Base-by-base conservation (phyloP, 2,888 invertebrate genomes). In the Cheilosia impressa region DNA sequence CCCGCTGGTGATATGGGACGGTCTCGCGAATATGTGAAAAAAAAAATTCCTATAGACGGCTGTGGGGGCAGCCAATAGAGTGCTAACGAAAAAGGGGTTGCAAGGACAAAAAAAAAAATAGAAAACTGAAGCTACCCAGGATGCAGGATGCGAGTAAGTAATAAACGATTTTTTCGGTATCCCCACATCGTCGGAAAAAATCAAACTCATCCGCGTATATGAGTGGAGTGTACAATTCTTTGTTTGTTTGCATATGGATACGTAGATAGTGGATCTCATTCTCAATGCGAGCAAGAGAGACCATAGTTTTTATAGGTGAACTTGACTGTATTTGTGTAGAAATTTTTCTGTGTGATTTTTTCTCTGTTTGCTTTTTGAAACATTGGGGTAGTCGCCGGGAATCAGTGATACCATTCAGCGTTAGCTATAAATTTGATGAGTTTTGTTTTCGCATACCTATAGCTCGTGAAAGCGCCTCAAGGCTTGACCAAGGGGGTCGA, bases 91-190 rank as follows among this genome's bases (percentile, higher is more conserved):
- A 77, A 77, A 47, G 24, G 85, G 85, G 57, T 81, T 55, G 66
- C 57, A 68, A 38, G 24, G 68, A 55, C 65, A 73, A 78, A 79
- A 77, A 68, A 71, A 50, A 63, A 72, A 63, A 50, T 13, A n/a
- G 34, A 76, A 68, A 31, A 31, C 31, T 31, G 31, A 31, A 85
- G 69, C 76, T 68, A 76, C 80, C 76, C 72, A 85, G 80, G 77
- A 80, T 85, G 85, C 80, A 85, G 80, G 72, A 81, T 85, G 72
- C 81, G 77, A 85, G 84, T 84, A 84, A 84, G 84, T 76, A 84
- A 84, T 79, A 84, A 79, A 84, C 69, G 65, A 69, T 62, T 75
- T 84, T 84, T 79, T 84, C 58, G n/a, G 53, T 38, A 38, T 27
- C 13, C 75, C 58, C 57, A 69, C 57, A 62, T 73, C 60, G 45